phyloP scores from a whole-genome alignment of 2,888 invertebrate genomes.

The Dicyrtomina minuta region DNA sequence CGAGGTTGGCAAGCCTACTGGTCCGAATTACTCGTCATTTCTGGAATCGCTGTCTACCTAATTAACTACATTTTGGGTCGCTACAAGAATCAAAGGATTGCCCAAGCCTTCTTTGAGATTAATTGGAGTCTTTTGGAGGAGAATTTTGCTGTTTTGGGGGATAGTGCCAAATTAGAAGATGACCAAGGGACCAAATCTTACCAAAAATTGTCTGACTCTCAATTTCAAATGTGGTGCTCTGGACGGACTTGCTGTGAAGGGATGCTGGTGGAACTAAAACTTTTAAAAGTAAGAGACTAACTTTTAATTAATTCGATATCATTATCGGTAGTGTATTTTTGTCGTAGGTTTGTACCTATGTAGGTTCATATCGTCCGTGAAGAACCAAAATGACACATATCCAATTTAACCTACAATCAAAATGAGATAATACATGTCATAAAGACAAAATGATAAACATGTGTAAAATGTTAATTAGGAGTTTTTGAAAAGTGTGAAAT shows the following conservation, averaged over 20 bases:
- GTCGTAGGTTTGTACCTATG: background rate
- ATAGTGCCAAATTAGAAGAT: constrained; percentile 47
- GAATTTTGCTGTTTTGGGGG: constrained; percentile 50
- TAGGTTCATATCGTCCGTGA: too few species aligned
- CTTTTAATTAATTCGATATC: constrained; percentile 20
- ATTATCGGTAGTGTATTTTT: too few species aligned
- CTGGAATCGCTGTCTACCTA: constrained; percentile 49
- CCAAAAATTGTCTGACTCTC: constrained; percentile 50
- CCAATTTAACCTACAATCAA: too few species aligned
- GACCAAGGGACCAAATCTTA: constrained; percentile 50
- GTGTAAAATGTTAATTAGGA: too few species aligned
- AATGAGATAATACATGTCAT: background rate
- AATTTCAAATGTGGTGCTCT: constrained; percentile 53
- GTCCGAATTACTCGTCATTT: constrained; percentile 50
- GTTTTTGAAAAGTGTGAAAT: too few species aligned
- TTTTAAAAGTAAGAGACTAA: constrained; percentile 70
- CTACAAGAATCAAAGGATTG: constrained; percentile 53
- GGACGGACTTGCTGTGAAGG: constrained; percentile 94
- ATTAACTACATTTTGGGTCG: constrained; percentile 51
- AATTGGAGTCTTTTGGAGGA: constrained; percentile 52
- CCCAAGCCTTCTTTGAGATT: constrained; percentile 51
- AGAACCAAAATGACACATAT: too few species aligned
- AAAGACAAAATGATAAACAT: background rate
- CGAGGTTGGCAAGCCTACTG: constrained; percentile 53
- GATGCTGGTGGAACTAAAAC: constrained; percentile 90